Evolutionary conservation across 1,140 invertebrate genomes (phyloP), one percentile per base, ranked within the genome.

Genomic region (Anthonomus grandis): DNA sequence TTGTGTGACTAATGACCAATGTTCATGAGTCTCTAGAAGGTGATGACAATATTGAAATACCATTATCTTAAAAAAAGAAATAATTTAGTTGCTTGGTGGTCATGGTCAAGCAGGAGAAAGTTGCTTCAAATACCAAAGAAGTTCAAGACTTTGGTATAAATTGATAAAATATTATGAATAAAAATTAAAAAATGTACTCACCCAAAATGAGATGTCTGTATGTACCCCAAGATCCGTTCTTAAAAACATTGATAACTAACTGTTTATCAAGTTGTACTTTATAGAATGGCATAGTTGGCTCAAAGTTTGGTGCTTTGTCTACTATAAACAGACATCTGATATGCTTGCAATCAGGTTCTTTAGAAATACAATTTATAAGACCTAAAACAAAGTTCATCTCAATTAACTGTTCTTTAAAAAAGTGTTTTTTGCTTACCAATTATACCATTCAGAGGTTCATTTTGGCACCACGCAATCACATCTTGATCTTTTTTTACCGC

Each of bases 281-380:
- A 64, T 87, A 90, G 2, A 90, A 76, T 1, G 81, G 75, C 62
- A 84, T 64, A 8, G 81, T 65, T 1, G 83, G 67, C 55, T 83
- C 79, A 61, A 90, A 90, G 3, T 72, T 61, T 4, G 86, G 86
- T 9, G 84, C 85, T 8, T 56, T 27, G 63, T 89, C 87, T 60
- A 84, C 74, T 48, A 89, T 81, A 15, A 86, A 76, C 2, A 89
- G 68, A 31, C 81, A 81, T 48, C 78, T 77, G 4, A 84, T 72
- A 9, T 82, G 73, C 58, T 84, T 79, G 46, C 85, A 83, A 52
- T 82, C 81, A 4, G 83, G 82, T 65, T 91, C 89, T 64, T 78
- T 83, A 58, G 82, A 76, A 0, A 90, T 57, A 66, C 87, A 90
- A 47, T 90, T 90, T 0, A 86, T 79, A 13, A 97, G 73, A 12